phyloP scores from a whole-genome alignment of 2,888 invertebrate genomes.

The Phyllotreta striolata region DNA sequence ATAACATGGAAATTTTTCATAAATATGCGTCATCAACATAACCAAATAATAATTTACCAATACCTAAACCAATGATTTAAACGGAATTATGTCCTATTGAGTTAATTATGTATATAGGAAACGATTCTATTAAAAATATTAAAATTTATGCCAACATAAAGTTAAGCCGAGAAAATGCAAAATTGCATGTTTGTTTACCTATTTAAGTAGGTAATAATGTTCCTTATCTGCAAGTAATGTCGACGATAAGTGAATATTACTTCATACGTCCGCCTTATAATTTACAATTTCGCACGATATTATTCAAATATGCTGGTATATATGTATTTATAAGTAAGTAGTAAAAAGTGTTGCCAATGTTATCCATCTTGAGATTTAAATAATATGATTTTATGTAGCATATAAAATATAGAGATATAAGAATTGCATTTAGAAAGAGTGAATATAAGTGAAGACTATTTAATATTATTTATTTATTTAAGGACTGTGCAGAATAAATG shows the following conservation, averaged over 20 bases:
- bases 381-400: no score
- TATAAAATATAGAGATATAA: no score
- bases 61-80: conserved; percentile 9
- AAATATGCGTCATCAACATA: no score
- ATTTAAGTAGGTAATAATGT: conserved; percentile 27
- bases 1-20: no score
- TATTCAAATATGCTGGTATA: conserved; percentile 29
- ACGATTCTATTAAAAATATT: conserved; percentile 18
- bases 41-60: no score
- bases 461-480: no score
- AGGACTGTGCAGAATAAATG: no score
- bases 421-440: no score
- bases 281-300: conserved; percentile 37
- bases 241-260: conserved; percentile 35
- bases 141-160: conserved; percentile 30
- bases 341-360: no score
- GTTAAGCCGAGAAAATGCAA: conserved; percentile 19
- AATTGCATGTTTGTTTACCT: conserved; percentile 37
- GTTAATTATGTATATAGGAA: conserved; percentile 10
- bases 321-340: no score
- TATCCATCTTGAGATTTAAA: no score
- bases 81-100: conserved; percentile 8
- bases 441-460: no score
- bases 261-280: conserved; percentile 33
- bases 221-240: conserved; percentile 26